These are phyloP conservation scores for Plebejus melissa DNA, from an alignment of 2,888 invertebrate genomes.

Conservation along the genomic window DNA sequence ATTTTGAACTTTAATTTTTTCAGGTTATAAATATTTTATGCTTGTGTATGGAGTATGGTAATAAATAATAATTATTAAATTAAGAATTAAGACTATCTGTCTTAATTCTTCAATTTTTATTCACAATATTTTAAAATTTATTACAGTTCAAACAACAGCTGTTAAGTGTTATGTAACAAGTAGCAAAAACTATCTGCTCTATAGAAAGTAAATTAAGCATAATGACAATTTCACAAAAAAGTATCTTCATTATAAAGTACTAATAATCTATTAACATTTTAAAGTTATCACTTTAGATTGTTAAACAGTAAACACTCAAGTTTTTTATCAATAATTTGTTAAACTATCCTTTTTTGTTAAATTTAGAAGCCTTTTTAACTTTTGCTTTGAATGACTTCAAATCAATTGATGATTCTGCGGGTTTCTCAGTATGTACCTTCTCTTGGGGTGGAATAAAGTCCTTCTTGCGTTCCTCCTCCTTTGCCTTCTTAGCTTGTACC, in stretches of 20 bases:
- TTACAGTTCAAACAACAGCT: too few species aligned
- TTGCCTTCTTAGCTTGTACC: constrained; percentile 83
- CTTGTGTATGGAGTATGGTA: too few species aligned
- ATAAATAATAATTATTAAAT: too few species aligned
- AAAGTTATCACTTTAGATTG: too few species aligned
- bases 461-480: constrained; percentile 87
- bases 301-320: constrained; percentile 23
- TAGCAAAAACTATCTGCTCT: neutral
- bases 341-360: constrained; percentile 48
- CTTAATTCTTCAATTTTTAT: too few species aligned
- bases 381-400: constrained; percentile 86
- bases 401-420: constrained; percentile 73
- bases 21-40: neutral
- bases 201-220: neutral
- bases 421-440: constrained; percentile 45
- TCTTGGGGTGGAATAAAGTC: constrained; percentile 91
- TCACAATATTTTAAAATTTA: too few species aligned
- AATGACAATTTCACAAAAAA: neutral
- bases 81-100: too few species aligned
- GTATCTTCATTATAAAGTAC: neutral
- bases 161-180: too few species aligned
- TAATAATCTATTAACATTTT: too few species aligned
- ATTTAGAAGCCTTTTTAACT: constrained; percentile 81
- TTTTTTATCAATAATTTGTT: constrained; percentile 30
- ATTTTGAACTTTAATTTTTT: neutral